Conservation (phyloP, 2,888 invertebrate genomes). For the Campoplex capitator region DNA sequence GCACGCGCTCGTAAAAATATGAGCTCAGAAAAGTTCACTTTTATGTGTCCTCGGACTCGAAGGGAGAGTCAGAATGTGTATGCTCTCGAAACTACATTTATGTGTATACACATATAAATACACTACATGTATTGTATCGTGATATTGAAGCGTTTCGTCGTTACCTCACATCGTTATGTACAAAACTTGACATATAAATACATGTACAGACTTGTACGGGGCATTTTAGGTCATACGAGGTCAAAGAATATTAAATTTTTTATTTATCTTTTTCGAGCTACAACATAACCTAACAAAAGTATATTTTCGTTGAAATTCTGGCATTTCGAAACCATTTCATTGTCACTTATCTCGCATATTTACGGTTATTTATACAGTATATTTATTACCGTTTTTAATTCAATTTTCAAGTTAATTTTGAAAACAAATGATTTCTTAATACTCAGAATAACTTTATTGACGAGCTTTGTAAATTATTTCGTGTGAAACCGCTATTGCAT, state of each 20-base stretch:
- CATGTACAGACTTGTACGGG: background rate
- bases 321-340: too few species aligned
- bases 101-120: background rate
- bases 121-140: background rate
- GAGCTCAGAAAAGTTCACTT: conserved; percentile 72
- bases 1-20: conserved; percentile 76
- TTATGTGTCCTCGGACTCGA: conserved; percentile 68
- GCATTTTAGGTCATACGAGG: background rate
- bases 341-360: too few species aligned
- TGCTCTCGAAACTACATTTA: background rate
- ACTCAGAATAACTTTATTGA: background rate
- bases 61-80: conserved; percentile 26
- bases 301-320: background rate
- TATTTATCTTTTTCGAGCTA: background rate
- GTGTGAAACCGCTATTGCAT: background rate
- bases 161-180: background rate
- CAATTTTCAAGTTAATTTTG: background rate
- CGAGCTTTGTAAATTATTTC: background rate
- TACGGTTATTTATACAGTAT: too few species aligned
- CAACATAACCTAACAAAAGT: background rate
- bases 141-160: conserved; percentile 20
- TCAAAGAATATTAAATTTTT: background rate
- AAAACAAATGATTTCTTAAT: background rate
- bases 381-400: background rate
- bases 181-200: background rate